Conservation (phyloP, 1,140 invertebrate species). For the Galendromus occidentalis region DNA sequence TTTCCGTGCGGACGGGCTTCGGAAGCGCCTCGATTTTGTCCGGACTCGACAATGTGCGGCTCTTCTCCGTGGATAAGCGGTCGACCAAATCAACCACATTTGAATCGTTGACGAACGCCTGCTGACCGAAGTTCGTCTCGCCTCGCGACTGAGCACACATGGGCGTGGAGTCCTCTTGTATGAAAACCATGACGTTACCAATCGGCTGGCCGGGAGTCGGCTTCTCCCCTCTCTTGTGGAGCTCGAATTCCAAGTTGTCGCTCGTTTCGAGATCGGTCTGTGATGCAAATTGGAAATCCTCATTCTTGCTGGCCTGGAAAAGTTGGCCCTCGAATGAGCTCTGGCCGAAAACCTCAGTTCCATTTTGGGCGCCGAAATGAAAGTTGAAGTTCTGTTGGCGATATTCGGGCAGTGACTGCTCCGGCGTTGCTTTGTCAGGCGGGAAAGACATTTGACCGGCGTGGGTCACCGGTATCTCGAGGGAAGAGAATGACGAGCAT, state of each 20-base stretch:
- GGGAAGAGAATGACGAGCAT: too few species aligned
- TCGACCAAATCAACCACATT: background rate
- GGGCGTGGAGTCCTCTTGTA: background rate
- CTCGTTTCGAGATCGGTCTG: background rate
- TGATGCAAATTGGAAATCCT: background rate
- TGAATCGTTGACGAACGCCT: background rate
- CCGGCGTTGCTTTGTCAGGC: too few species aligned
- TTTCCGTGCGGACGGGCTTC: background rate
- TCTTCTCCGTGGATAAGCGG: background rate
- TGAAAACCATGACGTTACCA: background rate
- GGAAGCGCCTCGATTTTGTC: background rate
- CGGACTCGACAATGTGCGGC: background rate
- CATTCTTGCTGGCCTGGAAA: background rate
- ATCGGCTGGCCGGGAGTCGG: background rate
- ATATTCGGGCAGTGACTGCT: background rate
- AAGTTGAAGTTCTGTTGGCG: constrained; percentile 1
- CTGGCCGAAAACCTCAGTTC: background rate
- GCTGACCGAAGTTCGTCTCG: background rate
- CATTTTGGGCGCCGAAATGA: background rate
- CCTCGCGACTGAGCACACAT: background rate
- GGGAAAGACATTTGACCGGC: too few species aligned
- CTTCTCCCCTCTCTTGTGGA: background rate
- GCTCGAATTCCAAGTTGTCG: background rate
- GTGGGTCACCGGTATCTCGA: too few species aligned
- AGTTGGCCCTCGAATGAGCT: constrained; percentile 5